Evolutionary conservation across 2,113 vertebrate genomes (phyloP), one percentile per base, ranked within the genome.

Genomic region (Solea solea): DNA sequence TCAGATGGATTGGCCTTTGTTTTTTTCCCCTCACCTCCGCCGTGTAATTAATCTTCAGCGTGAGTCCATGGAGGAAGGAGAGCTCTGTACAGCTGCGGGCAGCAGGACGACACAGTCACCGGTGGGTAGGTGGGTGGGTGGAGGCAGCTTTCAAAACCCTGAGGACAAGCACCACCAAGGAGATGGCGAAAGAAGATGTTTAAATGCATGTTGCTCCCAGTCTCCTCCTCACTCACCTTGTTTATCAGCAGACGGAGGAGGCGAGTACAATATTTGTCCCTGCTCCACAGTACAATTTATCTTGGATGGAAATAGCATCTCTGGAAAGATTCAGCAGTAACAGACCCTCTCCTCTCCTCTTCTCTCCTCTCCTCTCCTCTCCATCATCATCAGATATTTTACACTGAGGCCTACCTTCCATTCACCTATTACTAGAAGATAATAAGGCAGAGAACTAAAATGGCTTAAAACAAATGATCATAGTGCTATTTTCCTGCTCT

Each of bases 1-100:
- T 27, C 90, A 91, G 92, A 93, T 91, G 87, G 88, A 93, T 93
- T 68, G 82, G 83, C 81, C 89, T 90, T 91, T 93, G 86, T 90
- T 91, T 90, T 89, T 71, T 62, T 48, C 72, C 66, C 74, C 60
- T 82, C 84, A 88, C 91, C 86, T 92, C 78, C 64, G 60, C 84
- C 7, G 66, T 69, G 80, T 85, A 87, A 94, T 94, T 90, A 88
- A 93, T 93, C 93, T 92, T 89, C 73, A 59, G 54, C 9, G 59
- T 9, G 55, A 76, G 84, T 80, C 70, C 69, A 63, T 63, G 74
- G 85, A 82, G 61, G 81, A 82, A 82, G 61, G 81, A 82, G 80
- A 78, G 62, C 28, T 56, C 50, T 39, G 50, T 53, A 50, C 44
- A 27, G 53, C 67, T 67, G 57, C 8, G 45, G 65, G 80, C 83